Conservation (phyloP, 2,113 vertebrate species). For the Barnardius zonarius region DNA sequence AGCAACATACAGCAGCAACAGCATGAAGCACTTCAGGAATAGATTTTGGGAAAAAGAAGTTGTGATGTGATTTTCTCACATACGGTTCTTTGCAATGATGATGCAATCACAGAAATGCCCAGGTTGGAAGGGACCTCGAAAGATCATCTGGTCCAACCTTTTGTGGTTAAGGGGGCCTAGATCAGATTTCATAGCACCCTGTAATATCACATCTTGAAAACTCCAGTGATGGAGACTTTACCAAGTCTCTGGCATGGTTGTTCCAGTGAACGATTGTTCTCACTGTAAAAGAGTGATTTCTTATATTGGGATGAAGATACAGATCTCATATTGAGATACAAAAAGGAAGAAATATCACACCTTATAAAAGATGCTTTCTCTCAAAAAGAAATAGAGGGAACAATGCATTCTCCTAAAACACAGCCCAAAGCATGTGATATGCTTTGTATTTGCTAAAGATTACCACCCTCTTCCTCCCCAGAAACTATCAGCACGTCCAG, state of each 20-base stretch:
- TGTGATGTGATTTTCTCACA: neutral
- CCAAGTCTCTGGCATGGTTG: neutral
- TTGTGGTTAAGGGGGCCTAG: neutral
- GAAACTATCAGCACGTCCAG: neutral
- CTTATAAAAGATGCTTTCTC: neutral
- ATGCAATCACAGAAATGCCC: neutral
- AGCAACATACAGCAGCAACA: neutral
- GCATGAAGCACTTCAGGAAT: neutral
- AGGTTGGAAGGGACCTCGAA: neutral
- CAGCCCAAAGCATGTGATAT: neutral
- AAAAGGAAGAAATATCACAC: neutral
- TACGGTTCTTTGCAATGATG: neutral
- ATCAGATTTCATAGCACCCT: neutral
- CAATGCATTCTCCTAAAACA: neutral
- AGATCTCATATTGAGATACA: neutral
- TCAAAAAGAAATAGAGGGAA: neutral
- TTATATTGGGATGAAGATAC: neutral
- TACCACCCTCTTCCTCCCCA: neutral
- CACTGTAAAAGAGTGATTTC: neutral
- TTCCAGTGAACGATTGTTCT: neutral
- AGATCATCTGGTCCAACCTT: neutral
- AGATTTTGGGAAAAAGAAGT: neutral
- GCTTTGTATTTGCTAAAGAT: neutral
- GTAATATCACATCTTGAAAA: neutral
- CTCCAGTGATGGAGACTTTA: neutral